Evolutionary conservation across 2,797 vertebrate genomes (phyloP), one percentile per base, ranked within the genome.

Genomic region (Protonibea diacanthus): DNA sequence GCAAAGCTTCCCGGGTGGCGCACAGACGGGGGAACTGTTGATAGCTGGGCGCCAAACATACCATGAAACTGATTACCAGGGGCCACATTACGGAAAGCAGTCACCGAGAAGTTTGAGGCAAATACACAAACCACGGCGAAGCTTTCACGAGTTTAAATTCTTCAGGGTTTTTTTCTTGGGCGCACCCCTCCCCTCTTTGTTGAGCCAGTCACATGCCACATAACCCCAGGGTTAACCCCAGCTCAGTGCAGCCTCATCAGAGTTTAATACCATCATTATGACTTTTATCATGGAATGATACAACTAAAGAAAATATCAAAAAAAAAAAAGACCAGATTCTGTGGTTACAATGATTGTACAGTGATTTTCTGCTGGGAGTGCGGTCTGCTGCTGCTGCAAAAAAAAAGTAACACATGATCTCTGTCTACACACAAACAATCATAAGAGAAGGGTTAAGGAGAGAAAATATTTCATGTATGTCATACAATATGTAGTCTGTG

Each of bases 21-120:
- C 98, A 99, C 23, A 77, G 89, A 52, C 96, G 94, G n/a, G 98
- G 98, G 45, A 99, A 98, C 72, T 98, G 97, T 44, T 95, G 93
- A 0, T 48, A 0, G 2, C 91, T 85, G 0, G 83, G 85, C 5
- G 84, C 56, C 2, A 88, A 51, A 63, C n/a, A 80, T 5, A 84
- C 0, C n/a, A 95, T 44, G 6, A 97, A 83, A 78, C 77, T 81
- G 42, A 95, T 3, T 33, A 64, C 27, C 73, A 95, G 67, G 3
- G 6, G 17, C 95, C 84, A 86, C 91, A 89, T 90, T 3, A n/a
- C 10, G 10, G 11, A 9, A 15, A 63, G 20, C 17, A 27, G 52
- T 42, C 33, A 33, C 45, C 0, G 21, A 55, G 15, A 57, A n/a
- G 44, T n/a, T 5, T n/a, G 6, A 45, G 18, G 2, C 2, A 14